A percentile compares a stretch with the other conserved stretches of the same genome.
Conservation (phyloP, 2,888 invertebrate genomes). For the Cerastoderma edule region DNA sequence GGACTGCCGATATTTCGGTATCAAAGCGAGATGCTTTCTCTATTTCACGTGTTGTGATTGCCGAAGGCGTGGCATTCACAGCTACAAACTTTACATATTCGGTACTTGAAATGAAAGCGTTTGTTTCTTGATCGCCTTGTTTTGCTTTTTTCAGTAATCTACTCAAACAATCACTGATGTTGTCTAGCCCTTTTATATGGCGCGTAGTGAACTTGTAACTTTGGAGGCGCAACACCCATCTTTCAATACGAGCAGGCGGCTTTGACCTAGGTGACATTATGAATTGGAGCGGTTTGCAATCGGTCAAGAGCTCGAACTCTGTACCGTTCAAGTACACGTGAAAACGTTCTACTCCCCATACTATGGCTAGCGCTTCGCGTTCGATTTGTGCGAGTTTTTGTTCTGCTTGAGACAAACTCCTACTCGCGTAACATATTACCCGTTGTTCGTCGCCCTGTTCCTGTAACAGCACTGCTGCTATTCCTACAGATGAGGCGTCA, state of each 20-base stretch:
- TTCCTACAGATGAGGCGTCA: slow-evolving; percentile 42
- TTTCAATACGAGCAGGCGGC: slow-evolving; percentile 66
- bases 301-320: slow-evolving; percentile 25
- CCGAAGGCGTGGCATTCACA: slow-evolving; percentile 28
- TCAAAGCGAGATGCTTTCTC: slow-evolving; percentile 42
- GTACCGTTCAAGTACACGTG: slow-evolving; percentile 39
- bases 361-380: slow-evolving; percentile 35
- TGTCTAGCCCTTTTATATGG: slow-evolving; percentile 38
- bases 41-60: slow-evolving; percentile 34
- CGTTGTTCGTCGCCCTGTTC: slow-evolving; percentile 32
- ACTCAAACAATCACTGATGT: slow-evolving; percentile 47
- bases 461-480: slow-evolving; percentile 46
- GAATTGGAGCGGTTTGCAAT: slow-evolving; percentile 45
- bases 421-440: slow-evolving; percentile 48
- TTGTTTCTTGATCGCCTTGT: not conserved
- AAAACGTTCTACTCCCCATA: slow-evolving; percentile 66
- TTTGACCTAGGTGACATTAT: slow-evolving; percentile 64
- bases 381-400: slow-evolving; percentile 49
- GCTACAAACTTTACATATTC: slow-evolving; percentile 34
- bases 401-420: slow-evolving; percentile 42
- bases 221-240: slow-evolving; percentile 64
- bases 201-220: slow-evolving; percentile 47
- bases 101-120: no score
- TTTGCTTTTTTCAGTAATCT: slow-evolving; percentile 20
- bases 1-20: slow-evolving; percentile 25